phyloP scores from a whole-genome alignment of 1,140 invertebrate species.

The Mya arenaria region DNA sequence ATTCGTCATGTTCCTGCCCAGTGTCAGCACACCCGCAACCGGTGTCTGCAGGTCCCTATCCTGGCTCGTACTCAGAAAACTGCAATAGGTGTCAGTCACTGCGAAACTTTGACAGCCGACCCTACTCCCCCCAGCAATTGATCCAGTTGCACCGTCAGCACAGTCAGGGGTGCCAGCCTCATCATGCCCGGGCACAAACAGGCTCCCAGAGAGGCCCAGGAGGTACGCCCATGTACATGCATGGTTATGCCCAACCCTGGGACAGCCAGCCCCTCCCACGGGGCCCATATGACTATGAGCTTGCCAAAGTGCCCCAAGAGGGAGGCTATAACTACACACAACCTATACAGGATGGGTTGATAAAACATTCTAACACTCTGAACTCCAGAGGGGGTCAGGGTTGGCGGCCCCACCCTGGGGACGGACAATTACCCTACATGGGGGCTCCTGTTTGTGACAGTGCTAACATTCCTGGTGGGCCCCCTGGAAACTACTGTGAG shows the following conservation, averaged over 20 bases:
- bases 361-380: conserved; percentile 6
- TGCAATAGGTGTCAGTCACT: conserved; percentile 50
- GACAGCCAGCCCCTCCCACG: conserved; percentile 41
- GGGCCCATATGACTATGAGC: conserved; percentile 46
- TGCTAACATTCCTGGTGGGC: conserved; percentile 40
- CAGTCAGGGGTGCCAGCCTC: conserved; percentile 1
- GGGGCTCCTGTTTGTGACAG: conserved; percentile 21
- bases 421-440: background rate
- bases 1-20: conserved; percentile 70
- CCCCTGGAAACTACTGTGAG: conserved; percentile 54
- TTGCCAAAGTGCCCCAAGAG: conserved; percentile 38
- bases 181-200: background rate
- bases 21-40: conserved; percentile 60
- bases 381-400: background rate
- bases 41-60: background rate
- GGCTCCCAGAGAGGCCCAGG: conserved; percentile 4
- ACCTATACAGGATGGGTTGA: conserved; percentile 45
- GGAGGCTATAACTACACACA: conserved; percentile 50
- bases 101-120: conserved; percentile 35
- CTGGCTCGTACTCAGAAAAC: conserved; percentile 14
- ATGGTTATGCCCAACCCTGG: conserved; percentile 55
- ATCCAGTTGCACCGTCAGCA: conserved; percentile 42
- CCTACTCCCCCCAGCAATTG: conserved; percentile 42
- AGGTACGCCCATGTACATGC: conserved; percentile 41
- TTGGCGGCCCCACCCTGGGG: background rate